phyloP scores from a whole-genome alignment of 2,113 vertebrate genomes.

The Tamias sibiricus region DNA sequence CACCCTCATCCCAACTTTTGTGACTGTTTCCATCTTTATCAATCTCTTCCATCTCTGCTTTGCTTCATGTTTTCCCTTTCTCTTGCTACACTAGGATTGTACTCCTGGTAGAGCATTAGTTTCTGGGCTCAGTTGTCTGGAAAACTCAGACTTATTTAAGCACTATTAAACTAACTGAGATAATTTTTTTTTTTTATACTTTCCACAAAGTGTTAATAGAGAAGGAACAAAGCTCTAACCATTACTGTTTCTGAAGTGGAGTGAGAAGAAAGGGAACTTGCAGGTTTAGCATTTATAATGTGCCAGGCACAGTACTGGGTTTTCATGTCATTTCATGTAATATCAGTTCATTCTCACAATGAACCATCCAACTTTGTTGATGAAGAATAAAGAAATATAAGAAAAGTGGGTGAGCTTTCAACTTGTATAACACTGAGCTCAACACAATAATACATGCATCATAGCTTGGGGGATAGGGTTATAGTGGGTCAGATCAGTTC shows the following conservation, averaged over 20 bases:
- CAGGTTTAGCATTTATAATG: background rate
- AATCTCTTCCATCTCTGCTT: background rate
- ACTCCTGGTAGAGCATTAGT: background rate
- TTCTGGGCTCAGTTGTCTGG: background rate
- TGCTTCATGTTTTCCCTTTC: background rate
- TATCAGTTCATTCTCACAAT: background rate
- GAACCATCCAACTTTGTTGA: background rate
- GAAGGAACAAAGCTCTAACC: background rate
- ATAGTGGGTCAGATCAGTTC: background rate
- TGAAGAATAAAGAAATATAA: conserved; percentile 23
- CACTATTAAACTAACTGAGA: background rate
- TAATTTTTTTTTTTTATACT: background rate
- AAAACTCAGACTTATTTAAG: background rate
- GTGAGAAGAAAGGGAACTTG: background rate
- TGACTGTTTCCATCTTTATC: background rate
- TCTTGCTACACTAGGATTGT: background rate
- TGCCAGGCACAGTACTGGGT: background rate
- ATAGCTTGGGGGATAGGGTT: background rate
- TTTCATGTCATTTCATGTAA: background rate
- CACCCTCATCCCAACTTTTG: background rate
- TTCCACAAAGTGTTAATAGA: background rate
- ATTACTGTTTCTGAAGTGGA: background rate
- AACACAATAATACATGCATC: background rate
- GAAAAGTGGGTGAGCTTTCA: background rate
- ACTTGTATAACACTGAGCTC: background rate